A percentile compares a stretch with the other conserved stretches of the same genome.
phyloP scores from a whole-genome alignment of 2,797 vertebrate genomes.

The Pyrrhura leucotis region DNA sequence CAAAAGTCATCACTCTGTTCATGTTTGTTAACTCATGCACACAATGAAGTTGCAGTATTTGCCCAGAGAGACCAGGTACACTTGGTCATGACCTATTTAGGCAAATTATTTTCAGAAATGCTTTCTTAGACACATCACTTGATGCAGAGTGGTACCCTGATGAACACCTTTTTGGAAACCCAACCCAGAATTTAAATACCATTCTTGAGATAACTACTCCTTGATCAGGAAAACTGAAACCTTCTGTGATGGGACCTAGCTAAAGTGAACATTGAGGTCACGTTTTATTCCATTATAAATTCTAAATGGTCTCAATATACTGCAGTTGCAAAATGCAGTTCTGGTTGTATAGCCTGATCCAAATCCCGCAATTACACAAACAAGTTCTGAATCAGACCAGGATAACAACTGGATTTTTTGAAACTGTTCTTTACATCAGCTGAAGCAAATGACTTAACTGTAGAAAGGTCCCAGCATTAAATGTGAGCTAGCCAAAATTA shows the following conservation, averaged over 20 bases:
- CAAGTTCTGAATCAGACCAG: not conserved
- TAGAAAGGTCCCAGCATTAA: not conserved
- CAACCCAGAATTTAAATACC: not conserved
- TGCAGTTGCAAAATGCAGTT: not conserved
- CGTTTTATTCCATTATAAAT: not conserved
- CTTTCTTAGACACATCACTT: not conserved
- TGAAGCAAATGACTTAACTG: not conserved
- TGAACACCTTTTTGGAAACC: not conserved
- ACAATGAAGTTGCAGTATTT: not conserved
- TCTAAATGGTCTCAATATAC: not conserved
- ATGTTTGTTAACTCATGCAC: not conserved
- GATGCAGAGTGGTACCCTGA: not conserved
- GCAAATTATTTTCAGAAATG: not conserved
- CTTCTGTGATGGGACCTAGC: not conserved
- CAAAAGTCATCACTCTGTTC: not conserved
- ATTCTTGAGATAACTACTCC: not conserved
- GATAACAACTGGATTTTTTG: not conserved
- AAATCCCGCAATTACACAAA: not conserved
- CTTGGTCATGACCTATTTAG: not conserved
- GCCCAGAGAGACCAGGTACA: not conserved
- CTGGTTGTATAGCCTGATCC: not conserved
- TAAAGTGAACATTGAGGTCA: not conserved
- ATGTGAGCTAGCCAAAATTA: accelerated
- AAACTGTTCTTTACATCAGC: not conserved
- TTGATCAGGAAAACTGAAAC: not conserved